Percentiles rank a stretch among this genome's conserved stretches.
These are phyloP conservation scores for Anhinga anhinga DNA, from an alignment of 2,113 vertebrate genomes.

Conservation along the genomic window DNA sequence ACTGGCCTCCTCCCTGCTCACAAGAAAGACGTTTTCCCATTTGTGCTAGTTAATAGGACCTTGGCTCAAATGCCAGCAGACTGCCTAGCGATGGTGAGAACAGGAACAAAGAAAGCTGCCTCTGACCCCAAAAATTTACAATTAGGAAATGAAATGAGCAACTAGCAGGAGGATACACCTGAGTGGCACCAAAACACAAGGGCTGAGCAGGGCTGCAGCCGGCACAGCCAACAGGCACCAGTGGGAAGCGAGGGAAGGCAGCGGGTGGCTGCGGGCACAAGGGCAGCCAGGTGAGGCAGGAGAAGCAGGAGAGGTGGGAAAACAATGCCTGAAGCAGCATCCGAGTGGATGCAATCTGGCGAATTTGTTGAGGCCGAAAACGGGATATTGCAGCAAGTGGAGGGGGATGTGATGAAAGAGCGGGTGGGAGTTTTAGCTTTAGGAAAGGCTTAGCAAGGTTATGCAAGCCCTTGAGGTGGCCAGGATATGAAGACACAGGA, in stretches of 20 bases:
- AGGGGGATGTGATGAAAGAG: constrained; percentile 18
- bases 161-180: not conserved
- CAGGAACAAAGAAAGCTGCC: not conserved
- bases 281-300: not conserved
- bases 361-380: not conserved
- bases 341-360: not conserved
- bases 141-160: not conserved
- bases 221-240: not conserved
- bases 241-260: not conserved
- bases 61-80: not conserved
- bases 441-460: constrained; percentile 10
- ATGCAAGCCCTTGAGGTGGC: not conserved
- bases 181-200: not conserved
- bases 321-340: not conserved
- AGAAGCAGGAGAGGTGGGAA: not conserved
- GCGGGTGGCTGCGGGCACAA: not conserved
- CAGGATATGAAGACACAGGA: not conserved
- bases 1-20: not conserved
- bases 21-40: not conserved
- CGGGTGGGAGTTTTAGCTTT: not conserved
- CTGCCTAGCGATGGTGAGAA: not conserved
- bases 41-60: not conserved
- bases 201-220: not conserved
- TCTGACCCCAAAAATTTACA: not conserved
- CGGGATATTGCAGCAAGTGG: constrained; percentile 7